These are phyloP conservation scores for Hystrix cristata DNA, from an alignment of 2,113 vertebrate species.

Conservation along the genomic window DNA sequence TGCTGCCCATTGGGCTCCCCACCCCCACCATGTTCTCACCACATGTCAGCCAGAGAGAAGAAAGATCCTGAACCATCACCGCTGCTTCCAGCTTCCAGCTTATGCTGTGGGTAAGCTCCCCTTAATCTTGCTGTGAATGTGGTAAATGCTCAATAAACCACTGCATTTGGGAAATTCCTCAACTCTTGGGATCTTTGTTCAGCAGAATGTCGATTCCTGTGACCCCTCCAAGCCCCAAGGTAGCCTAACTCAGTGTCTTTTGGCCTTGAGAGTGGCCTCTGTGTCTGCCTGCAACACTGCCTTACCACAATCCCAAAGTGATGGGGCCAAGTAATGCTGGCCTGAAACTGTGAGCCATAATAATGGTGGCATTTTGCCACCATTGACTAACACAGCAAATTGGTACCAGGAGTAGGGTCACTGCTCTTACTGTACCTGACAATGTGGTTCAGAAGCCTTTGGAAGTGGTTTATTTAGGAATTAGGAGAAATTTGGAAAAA, in stretches of 20 bases:
- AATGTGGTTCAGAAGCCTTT: not conserved
- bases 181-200: not conserved
- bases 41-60: not conserved
- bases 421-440: not conserved
- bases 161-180: not conserved
- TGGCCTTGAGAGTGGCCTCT: not conserved
- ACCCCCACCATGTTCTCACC: not conserved
- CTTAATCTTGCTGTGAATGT: not conserved
- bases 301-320: not conserved
- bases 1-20: not conserved
- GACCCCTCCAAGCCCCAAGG: not conserved
- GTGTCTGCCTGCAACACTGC: not conserved
- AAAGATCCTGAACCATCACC: not conserved
- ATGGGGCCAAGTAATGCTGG: not conserved
- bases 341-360: not conserved
- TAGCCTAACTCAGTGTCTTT: not conserved
- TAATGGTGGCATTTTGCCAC: not conserved
- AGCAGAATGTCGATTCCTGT: not conserved
- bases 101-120: not conserved
- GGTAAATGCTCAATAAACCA: not conserved
- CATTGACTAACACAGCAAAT: not conserved
- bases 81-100: not conserved
- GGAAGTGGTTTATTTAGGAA: not conserved
- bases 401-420: not conserved
- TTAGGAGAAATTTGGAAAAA: not conserved